Evolutionary conservation across 2,888 invertebrate genomes (phyloP), one percentile per base, ranked within the genome.

Genomic region (Catotricha subobsoleta): DNA sequence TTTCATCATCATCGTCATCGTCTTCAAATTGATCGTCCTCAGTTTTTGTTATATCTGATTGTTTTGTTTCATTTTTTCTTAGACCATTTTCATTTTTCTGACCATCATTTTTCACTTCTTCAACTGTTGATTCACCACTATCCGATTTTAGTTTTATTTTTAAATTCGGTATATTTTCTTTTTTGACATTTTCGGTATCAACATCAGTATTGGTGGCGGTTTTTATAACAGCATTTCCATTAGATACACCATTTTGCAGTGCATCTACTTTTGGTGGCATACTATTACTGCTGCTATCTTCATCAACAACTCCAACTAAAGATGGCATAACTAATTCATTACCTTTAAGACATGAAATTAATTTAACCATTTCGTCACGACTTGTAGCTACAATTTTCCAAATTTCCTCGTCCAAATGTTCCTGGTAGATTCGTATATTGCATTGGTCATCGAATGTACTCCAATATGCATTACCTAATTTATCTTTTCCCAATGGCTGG

Each of bases 381-480:
- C 75, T 75, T 59, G 90, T 81, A 46, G 91, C 92, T 46, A 94
- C 81, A 35, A 92, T 70, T 56, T 82, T 78, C 92, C 92, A 94
- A 12, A 84, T 84, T 59, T 95, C 91, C 57, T 97, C 95, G 62
- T 97, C 95, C 48, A 83, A 74, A 56, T 97, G 92, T 63, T 97
- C 97, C 55, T 83, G 79, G 62, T 92, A 98, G 36, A 98, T 75
- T 47, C 90, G 72, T 46, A 97, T 68, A 62, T 91, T 90, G 52
- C 86, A 80, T 44, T 83, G 80, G 47, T 80, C 75, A 60, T 95
- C 90, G 43, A 82, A 72, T 53, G 94, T 87, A 52, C 81, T 76
- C 94, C 97, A 98, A 62, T 98, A 98, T 6, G 81, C 73, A 58
- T 86, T 74, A 1, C 98, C 97, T 54, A 77, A 70, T 47, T 81